Base-by-base conservation (phyloP, 2,113 vertebrate species). In the Embiotoca jacksoni region DNA sequence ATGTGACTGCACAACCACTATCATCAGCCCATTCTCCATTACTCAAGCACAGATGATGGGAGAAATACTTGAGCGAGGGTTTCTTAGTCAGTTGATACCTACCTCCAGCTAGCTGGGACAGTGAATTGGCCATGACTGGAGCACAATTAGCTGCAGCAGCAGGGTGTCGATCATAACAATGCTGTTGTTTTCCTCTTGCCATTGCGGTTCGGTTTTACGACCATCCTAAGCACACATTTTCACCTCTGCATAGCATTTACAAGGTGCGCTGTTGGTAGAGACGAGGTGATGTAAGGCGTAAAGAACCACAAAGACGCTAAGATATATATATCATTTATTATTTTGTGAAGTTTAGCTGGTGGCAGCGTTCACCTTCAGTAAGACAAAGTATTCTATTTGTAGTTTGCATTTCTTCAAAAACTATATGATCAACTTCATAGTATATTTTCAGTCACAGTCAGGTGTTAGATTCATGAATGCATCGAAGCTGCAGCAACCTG, bases 81-180 rank as follows among this genome's bases (percentile, higher is more conserved):
- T 63, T 60, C 55, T 72, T 55, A 59, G 60, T 81, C 69, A 33
- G 72, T 75, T 62, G 84, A 72, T 81, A 41, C 37, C 35, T 14
- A 73, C 77, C 82, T 80, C 36, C 72, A 80, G 71, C 75, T 78
- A 55, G 53, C 68, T 79, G 82, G 72, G 82, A 84, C 78, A 81
- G 71, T 70, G 83, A 83, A 90, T 80, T 81, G 86, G 55, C 70
- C 37, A 57, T 73, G 80, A 88, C 83, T 85, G 69, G 77, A 78
- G 82, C 72, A 72, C 86, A 91, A 92, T 93, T 92, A 92, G 89
- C 90, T 71, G 50, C 41, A 82, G 72, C 92, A 85, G 88, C 88
- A 50, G 91, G 92, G 71, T 71, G 74, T 52, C 36, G 13, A 56
- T 63, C 81, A 89, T 92, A 92, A 91, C 90, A 89, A 84, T 75